Evolutionary conservation across 2,888 invertebrate genomes (phyloP).

Genomic region (Leptopilina myrica): DNA sequence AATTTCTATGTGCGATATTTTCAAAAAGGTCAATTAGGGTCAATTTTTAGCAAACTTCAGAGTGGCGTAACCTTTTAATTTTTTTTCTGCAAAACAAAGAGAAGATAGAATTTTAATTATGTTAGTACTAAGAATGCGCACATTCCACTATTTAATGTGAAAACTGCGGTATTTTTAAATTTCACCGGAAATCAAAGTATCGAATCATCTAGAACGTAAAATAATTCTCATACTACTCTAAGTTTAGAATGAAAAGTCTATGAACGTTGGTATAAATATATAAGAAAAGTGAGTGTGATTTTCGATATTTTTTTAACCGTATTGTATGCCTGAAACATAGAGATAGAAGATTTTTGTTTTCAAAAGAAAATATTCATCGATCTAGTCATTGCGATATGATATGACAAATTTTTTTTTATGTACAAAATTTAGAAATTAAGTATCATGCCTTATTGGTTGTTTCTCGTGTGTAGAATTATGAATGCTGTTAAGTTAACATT

Average conservation of each 20-base stretch:
- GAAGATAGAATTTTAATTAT: not conserved
- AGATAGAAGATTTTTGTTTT: not conserved
- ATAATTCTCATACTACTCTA: no score
- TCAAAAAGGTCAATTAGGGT: no score
- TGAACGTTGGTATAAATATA: not conserved
- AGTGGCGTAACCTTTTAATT: no score
- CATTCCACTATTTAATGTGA: not conserved
- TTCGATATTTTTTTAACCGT: not conserved
- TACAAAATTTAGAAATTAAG: slow-evolving; percentile 36
- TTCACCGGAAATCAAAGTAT: not conserved
- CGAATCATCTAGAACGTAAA: no score
- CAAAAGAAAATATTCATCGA: not conserved
- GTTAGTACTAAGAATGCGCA: not conserved
- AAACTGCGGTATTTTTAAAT: not conserved
- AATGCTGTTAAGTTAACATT: slow-evolving; percentile 9
- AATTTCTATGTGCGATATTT: no score
- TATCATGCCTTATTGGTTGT: not conserved
- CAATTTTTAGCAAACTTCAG: no score
- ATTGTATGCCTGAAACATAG: not conserved
- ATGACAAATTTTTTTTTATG: not conserved
- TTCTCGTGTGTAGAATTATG: not conserved
- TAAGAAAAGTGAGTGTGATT: not conserved
- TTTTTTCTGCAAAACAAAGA: not conserved
- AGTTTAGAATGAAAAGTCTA: no score
- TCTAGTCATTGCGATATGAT: slow-evolving; percentile 5